phyloP scores from a whole-genome alignment of 2,797 vertebrate species.

The Rhinogobio ventralis region DNA sequence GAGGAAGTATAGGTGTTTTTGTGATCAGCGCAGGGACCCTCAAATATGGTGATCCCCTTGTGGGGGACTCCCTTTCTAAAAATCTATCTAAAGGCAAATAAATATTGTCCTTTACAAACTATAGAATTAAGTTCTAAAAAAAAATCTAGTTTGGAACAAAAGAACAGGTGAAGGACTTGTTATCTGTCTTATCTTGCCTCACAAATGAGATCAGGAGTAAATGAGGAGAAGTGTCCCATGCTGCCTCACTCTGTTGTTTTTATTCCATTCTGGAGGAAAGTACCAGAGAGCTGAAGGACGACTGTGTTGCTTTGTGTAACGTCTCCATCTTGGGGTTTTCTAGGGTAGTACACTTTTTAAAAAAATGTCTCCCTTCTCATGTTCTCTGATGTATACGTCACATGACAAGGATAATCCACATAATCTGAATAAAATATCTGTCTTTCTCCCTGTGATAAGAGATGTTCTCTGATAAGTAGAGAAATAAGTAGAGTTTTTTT shows the following conservation, averaged over 20 bases:
- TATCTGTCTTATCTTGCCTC: not conserved
- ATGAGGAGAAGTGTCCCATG: not conserved
- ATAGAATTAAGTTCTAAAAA: not conserved
- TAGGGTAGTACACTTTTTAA: not conserved
- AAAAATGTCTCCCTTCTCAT: not conserved
- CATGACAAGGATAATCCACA: not conserved
- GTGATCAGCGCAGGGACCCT: not conserved
- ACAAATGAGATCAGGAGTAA: not conserved
- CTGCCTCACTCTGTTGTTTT: not conserved
- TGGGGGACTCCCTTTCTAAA: not conserved
- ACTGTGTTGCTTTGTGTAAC: not conserved
- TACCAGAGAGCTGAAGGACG: not conserved
- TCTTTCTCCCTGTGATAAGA: not conserved
- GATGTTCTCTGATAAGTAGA: not conserved
- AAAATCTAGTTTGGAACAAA: not conserved
- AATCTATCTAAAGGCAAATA: not conserved
- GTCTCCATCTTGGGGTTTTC: slow-evolving; percentile 21
- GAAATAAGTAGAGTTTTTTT: not conserved
- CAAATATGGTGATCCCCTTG: not conserved
- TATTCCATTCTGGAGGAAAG: not conserved
- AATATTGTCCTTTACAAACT: not conserved
- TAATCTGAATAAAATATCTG: not conserved
- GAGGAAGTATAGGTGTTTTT: not conserved
- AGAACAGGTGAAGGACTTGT: not conserved
- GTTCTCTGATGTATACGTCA: not conserved